Percentiles rank a stretch among this genome's conserved stretches.
Conservation (phyloP, 1,140 invertebrate species). For the Leptinotarsa texana region DNA sequence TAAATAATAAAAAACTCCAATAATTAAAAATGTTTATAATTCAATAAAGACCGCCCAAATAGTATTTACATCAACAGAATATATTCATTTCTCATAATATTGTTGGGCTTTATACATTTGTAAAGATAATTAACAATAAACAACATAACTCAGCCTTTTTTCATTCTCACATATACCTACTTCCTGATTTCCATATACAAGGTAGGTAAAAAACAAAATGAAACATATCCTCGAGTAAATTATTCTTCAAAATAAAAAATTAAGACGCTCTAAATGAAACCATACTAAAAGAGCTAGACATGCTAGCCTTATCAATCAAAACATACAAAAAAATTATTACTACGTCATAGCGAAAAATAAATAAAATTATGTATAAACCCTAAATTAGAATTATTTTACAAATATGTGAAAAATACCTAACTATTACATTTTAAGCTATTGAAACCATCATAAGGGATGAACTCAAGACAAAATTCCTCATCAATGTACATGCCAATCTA, state of each 20-base stretch:
- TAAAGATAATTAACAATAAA: conserved; percentile 33
- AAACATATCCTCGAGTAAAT: conserved; percentile 1
- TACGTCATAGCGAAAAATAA: too few relatives aligned
- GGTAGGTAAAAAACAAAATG: conserved; percentile 2
- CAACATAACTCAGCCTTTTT: conserved; percentile 31
- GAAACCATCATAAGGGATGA: too few relatives aligned
- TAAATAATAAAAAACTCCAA: neutral
- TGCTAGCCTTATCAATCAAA: too few relatives aligned
- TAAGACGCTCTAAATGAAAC: neutral
- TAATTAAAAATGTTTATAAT: conserved; percentile 29
- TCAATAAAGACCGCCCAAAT: conserved; percentile 31
- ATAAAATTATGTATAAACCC: too few relatives aligned
- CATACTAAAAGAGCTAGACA: too few relatives aligned
- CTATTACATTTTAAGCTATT: too few relatives aligned
- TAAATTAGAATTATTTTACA: too few relatives aligned
- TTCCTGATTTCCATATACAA: neutral
- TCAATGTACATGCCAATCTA: too few relatives aligned
- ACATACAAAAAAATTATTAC: too few relatives aligned
- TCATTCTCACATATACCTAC: conserved; percentile 33
- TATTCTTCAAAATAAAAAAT: neutral
- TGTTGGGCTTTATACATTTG: conserved; percentile 33
- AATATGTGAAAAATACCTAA: too few relatives aligned
- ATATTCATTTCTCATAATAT: conserved; percentile 32
- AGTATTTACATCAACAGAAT: conserved; percentile 35
- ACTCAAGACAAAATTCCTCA: too few relatives aligned